Evolutionary conservation across 2,113 vertebrate species (phyloP).

Genomic region (Hucho hucho): DNA sequence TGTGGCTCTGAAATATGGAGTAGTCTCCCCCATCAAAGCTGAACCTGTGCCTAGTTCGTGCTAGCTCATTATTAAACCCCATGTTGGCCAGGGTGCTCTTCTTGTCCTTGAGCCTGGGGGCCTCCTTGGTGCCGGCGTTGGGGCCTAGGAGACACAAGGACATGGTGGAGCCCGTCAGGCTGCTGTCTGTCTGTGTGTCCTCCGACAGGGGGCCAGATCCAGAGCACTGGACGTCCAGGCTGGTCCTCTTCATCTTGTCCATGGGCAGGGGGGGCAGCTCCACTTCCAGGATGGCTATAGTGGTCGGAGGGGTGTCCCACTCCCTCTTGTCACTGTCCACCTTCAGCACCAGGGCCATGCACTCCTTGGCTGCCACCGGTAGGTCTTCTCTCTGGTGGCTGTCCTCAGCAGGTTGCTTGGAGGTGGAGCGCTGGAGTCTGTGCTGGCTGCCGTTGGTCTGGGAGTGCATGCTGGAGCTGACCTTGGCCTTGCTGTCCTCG

Average conservation of each 20-base stretch:
- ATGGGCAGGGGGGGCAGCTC: conserved; percentile 48
- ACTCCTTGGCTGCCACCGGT: conserved; percentile 57
- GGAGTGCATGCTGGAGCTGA: conserved; percentile 80
- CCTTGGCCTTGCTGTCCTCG: conserved; percentile 72
- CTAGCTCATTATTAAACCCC: conserved; percentile 78
- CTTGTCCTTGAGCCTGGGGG: conserved; percentile 73
- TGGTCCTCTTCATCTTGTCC: conserved; percentile 62
- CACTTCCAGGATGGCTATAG: conserved; percentile 65
- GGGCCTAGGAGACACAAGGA: conserved; percentile 85
- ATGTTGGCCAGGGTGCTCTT: conserved; percentile 65
- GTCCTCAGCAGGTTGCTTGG: conserved; percentile 73
- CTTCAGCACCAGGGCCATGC: conserved; percentile 73
- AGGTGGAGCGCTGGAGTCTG: conserved; percentile 59
- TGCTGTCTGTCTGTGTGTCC: conserved; percentile 79
- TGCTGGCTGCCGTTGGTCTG: conserved; percentile 83
- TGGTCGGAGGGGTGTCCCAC: conserved; percentile 52
- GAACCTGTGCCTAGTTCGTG: conserved; percentile 87
- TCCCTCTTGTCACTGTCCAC: conserved; percentile 57
- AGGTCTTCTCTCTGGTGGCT: conserved; percentile 52
- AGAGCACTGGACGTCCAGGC: conserved; percentile 63
- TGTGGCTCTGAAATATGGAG: conserved; percentile 93
- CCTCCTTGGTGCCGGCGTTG: conserved; percentile 70
- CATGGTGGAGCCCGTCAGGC: conserved; percentile 81
- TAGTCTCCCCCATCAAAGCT: conserved; percentile 93
- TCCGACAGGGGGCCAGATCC: conserved; percentile 68